A percentile compares a stretch with the other conserved stretches of the same genome.
phyloP scores from a whole-genome alignment of 2,888 invertebrate genomes.

The Drosophila infuscata region DNA sequence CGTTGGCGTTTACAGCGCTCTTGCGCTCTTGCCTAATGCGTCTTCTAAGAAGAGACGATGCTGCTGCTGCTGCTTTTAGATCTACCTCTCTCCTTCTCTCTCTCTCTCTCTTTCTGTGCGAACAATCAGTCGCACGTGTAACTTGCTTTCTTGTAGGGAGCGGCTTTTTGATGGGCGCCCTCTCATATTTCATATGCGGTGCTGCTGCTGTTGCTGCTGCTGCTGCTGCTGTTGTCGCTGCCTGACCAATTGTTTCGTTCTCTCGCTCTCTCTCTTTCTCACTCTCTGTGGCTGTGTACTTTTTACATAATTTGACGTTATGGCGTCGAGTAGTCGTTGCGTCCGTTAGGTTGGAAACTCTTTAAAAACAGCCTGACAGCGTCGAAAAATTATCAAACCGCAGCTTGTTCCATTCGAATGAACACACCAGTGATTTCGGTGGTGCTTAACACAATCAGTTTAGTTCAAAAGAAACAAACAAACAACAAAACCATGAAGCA shows the following conservation, averaged over 20 bases:
- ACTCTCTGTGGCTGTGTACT: slow-evolving; percentile 43
- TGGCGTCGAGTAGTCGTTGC: slow-evolving; percentile 38
- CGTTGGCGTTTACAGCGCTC: slow-evolving; percentile 46
- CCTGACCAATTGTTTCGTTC: slow-evolving; percentile 26
- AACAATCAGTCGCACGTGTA: slow-evolving; percentile 39
- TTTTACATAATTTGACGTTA: slow-evolving; percentile 79
- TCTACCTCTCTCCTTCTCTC: slow-evolving; percentile 3
- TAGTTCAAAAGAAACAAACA: slow-evolving; percentile 49
- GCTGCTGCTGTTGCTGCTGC: slow-evolving; percentile 32
- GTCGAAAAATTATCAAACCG: slow-evolving; percentile 85
- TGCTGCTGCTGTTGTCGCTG: slow-evolving; percentile 35
- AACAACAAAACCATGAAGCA: slow-evolving; percentile 79
- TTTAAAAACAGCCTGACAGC: slow-evolving; percentile 85
- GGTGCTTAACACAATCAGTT: slow-evolving; percentile 76
- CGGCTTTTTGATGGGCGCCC: slow-evolving; percentile 43
- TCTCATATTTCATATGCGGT: slow-evolving; percentile 54
- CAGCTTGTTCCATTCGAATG: slow-evolving; percentile 85
- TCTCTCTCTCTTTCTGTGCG: neutral
- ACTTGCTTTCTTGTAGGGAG: slow-evolving; percentile 45
- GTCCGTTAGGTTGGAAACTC: slow-evolving; percentile 82
- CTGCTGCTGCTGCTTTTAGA: slow-evolving; percentile 38
- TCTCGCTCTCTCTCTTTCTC: slow-evolving; percentile 34
- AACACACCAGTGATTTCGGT: slow-evolving; percentile 85
- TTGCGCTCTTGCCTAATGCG: slow-evolving; percentile 50
- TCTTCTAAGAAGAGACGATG: slow-evolving; percentile 61